Conservation (phyloP, 2,888 invertebrate species). For the Gastrophysa polygoni region DNA sequence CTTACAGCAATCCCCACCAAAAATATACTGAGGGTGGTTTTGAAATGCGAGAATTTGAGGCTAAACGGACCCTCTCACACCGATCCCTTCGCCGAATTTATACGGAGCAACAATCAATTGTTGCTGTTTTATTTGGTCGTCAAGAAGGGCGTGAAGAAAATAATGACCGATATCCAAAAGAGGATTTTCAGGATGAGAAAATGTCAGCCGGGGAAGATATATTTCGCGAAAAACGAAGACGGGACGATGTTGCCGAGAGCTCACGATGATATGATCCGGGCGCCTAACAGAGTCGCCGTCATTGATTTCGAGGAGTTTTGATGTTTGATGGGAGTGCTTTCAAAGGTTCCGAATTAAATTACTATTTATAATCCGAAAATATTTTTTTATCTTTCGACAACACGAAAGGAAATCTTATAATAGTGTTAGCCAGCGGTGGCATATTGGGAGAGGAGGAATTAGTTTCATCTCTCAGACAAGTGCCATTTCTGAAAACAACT, state of each 20-base stretch:
- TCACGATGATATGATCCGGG: constrained; percentile 26
- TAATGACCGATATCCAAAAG: constrained; percentile 20
- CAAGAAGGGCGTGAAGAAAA: constrained; percentile 13
- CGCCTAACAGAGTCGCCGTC: constrained; percentile 21
- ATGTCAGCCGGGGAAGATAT: constrained; percentile 24
- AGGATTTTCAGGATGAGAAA: constrained; percentile 17
- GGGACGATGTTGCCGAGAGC: constrained; percentile 21
- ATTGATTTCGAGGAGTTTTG: constrained; percentile 25
- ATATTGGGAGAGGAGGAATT: no score
- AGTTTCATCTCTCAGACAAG: no score
- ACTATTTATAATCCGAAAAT: no score
- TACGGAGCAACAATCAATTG: constrained; percentile 21
- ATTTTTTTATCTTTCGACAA: no score
- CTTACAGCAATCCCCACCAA: constrained; percentile 12
- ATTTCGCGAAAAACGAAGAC: constrained; percentile 17
- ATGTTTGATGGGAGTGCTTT: neutral
- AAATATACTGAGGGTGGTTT: constrained; percentile 22
- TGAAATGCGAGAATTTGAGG: constrained; percentile 25
- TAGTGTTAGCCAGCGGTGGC: no score
- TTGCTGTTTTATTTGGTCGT: constrained; percentile 24
- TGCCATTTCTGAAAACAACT: no score
- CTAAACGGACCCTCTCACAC: neutral
- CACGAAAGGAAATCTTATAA: no score
- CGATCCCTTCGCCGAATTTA: constrained; percentile 14
- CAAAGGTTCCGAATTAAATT: no score